These are phyloP conservation scores for Tangara arthus DNA, from an alignment of 2,797 vertebrate genomes.

Conservation along the genomic window DNA sequence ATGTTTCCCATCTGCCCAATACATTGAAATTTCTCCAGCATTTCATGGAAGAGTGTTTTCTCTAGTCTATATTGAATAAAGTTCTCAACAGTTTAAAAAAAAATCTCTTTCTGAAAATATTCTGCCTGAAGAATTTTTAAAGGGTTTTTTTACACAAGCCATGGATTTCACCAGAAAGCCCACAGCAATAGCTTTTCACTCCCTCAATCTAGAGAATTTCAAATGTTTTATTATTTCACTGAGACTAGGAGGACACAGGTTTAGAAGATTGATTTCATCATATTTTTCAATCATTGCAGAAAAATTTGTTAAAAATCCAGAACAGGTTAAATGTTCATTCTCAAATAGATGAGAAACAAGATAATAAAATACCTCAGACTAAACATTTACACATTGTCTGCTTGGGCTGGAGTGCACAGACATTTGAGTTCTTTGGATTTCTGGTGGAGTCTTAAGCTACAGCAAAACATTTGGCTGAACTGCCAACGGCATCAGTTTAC, in stretches of 20 bases:
- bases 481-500: constrained; percentile 41
- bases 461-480: constrained; percentile 33
- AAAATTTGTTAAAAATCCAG: not conserved
- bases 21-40: not conserved
- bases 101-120: not conserved
- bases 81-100: not conserved
- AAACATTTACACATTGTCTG: constrained; percentile 74
- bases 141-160: not conserved
- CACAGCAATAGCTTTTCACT: not conserved
- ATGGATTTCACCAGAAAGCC: not conserved
- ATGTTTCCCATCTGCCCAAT: not conserved
- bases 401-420: constrained; percentile 17
- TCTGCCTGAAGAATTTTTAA: not conserved
- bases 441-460: constrained; percentile 23
- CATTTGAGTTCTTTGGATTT: constrained; percentile 54
- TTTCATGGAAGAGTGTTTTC: not conserved
- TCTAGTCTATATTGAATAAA: not conserved
- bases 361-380: constrained; percentile 74
- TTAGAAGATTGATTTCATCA: not conserved
- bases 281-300: not conserved
- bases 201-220: not conserved
- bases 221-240: not conserved
- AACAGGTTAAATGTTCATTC: constrained; percentile 41
- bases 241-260: not conserved
- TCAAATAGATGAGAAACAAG: constrained; percentile 53